These are phyloP conservation scores for Lutraria lutraria DNA, from an alignment of 2,888 invertebrate genomes.

Conservation along the genomic window DNA sequence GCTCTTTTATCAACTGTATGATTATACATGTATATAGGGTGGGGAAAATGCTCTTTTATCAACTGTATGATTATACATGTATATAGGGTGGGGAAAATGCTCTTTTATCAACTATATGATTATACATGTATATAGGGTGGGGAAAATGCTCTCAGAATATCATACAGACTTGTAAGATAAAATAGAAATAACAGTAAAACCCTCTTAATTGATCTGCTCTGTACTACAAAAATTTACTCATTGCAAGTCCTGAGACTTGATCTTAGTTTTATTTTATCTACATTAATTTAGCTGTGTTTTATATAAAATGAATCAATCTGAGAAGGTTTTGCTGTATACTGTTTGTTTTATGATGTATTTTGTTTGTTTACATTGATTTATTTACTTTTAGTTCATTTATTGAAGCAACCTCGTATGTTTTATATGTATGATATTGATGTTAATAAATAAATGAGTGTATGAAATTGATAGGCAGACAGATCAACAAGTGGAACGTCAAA, in stretches of 20 bases:
- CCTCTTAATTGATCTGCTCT: background rate
- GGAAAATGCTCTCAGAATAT: background rate
- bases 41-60: too few species aligned
- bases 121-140: too few species aligned
- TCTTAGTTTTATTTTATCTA: too few species aligned
- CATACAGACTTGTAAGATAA: conserved; percentile 8
- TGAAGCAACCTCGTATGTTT: background rate
- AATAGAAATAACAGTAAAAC: background rate
- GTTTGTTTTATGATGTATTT: background rate
- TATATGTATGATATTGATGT: background rate
- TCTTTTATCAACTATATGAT: too few species aligned
- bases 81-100: background rate
- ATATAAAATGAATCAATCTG: background rate
- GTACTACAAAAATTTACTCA: background rate
- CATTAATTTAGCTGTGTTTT: background rate
- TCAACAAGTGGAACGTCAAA: too few species aligned
- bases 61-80: background rate
- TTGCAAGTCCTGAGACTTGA: background rate
- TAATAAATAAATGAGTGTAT: background rate
- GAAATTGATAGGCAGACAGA: background rate
- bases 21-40: too few species aligned
- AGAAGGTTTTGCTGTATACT: background rate
- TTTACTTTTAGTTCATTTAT: background rate
- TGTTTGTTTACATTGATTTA: background rate
- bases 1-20: too few species aligned